These are phyloP conservation scores for Actinia equina DNA, from an alignment of 64 coral and sea anemone genomes.

Conservation along the genomic window DNA sequence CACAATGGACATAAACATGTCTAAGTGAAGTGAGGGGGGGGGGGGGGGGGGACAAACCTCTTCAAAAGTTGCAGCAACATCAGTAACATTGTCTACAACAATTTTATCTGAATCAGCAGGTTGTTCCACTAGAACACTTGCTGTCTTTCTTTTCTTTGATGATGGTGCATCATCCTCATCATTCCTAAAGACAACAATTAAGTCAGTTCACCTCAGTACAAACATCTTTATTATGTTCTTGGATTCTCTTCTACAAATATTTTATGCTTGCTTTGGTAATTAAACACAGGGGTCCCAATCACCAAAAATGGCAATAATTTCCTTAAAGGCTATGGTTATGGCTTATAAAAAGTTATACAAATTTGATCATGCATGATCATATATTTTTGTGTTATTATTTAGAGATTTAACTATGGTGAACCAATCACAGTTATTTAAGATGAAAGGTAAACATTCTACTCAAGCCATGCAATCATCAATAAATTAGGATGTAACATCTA, in stretches of 20 bases:
- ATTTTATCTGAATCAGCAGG: conserved; percentile 98
- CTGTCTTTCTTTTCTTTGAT: conserved; percentile 79
- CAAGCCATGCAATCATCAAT: too few species aligned
- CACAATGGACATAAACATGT: too few species aligned
- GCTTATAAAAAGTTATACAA: too few species aligned
- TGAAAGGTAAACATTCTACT: too few species aligned
- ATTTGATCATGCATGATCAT: too few species aligned
- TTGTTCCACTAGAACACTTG: conserved; percentile 94
- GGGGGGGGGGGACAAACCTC: conserved; percentile 43
- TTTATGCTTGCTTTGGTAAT: neutral
- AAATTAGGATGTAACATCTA: too few species aligned
- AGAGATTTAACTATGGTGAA: too few species aligned
- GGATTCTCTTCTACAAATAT: neutral
- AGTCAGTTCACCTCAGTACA: too few species aligned
- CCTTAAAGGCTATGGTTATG: too few species aligned
- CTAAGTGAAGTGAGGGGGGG: neutral
- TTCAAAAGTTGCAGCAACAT: conserved; percentile 90
- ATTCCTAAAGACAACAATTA: neutral
- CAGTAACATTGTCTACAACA: conserved; percentile 88
- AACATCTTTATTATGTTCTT: too few species aligned
- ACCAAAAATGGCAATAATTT: neutral
- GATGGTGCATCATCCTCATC: conserved; percentile 64
- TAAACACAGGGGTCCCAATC: neutral
- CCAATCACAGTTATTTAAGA: too few species aligned
- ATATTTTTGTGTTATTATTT: too few species aligned